phyloP scores from a whole-genome alignment of 2,113 vertebrate genomes.

The Trogon surrucura region DNA sequence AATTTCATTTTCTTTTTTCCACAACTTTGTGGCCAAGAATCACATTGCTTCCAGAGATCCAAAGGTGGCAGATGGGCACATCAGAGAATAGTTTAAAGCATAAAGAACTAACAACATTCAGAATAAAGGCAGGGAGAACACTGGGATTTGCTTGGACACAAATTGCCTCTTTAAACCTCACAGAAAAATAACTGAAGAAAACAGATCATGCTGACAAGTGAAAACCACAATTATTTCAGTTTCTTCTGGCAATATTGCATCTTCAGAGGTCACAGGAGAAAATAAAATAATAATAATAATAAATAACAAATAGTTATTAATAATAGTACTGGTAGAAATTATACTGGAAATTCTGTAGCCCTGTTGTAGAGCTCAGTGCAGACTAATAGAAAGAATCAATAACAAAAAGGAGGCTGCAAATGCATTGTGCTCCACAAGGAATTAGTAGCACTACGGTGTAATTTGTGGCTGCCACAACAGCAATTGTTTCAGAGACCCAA shows the following conservation, averaged over 20 bases:
- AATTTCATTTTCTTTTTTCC: background rate
- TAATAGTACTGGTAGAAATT: background rate
- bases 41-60: background rate
- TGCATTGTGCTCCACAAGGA: background rate
- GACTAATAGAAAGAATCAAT: conserved; percentile 6
- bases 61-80: background rate
- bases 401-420: background rate
- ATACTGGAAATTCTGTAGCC: background rate
- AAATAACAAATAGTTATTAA: background rate
- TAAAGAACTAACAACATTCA: background rate
- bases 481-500: background rate
- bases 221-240: background rate
- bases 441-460: background rate
- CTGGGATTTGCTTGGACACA: background rate
- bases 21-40: background rate
- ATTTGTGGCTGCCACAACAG: conserved; percentile 17
- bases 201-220: background rate
- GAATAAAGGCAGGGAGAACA: background rate
- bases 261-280: background rate
- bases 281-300: background rate
- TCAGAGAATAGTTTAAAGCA: background rate
- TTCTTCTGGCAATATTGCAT: background rate
- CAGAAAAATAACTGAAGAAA: background rate
- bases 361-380: background rate
- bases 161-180: background rate